Evolutionary conservation across 2,888 invertebrate genomes (phyloP).

Genomic region (Drosophila formosana): DNA sequence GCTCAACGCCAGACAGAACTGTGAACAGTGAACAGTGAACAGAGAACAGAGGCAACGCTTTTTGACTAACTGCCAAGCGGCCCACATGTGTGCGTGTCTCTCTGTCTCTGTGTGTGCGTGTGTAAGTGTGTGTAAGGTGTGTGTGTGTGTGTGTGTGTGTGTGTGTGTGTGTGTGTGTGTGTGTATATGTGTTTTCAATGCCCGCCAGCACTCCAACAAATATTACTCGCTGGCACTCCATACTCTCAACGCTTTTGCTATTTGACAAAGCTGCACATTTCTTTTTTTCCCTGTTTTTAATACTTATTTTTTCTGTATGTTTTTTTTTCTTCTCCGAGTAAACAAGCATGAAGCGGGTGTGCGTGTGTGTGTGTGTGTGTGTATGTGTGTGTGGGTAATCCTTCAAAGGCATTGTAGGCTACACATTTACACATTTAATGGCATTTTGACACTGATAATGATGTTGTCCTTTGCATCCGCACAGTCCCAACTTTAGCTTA

Average conservation of each 20-base stretch:
- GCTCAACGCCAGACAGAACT: conserved; percentile 57
- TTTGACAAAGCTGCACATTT: conserved; percentile 76
- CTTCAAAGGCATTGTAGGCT: conserved; percentile 73
- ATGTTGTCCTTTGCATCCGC: conserved; percentile 72
- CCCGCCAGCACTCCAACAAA: conserved; percentile 68
- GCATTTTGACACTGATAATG: conserved; percentile 78
- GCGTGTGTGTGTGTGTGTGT: conserved; percentile 7
- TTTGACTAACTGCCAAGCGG: conserved; percentile 71
- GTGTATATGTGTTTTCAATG: conserved; percentile 64
- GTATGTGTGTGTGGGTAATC: conserved; percentile 58
- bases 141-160: conserved; percentile 31
- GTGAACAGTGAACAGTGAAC: not conserved
- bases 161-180: conserved; percentile 25
- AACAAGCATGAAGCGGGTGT: conserved; percentile 38
- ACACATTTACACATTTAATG: conserved; percentile 71
- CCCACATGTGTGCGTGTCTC: conserved; percentile 25
- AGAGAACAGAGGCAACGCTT: conserved; percentile 35
- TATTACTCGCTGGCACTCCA: conserved; percentile 26
- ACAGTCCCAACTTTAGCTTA: conserved; percentile 21
- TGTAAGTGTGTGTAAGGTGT: conserved; percentile 11
- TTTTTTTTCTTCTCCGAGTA: conserved; percentile 44
- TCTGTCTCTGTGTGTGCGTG: conserved; percentile 8
- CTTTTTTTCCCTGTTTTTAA: conserved; percentile 25
- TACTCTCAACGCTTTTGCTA: conserved; percentile 47
- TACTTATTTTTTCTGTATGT: conserved; percentile 36